phyloP scores from a whole-genome alignment of 2,888 invertebrate genomes.

The Phymatocera aterrima region DNA sequence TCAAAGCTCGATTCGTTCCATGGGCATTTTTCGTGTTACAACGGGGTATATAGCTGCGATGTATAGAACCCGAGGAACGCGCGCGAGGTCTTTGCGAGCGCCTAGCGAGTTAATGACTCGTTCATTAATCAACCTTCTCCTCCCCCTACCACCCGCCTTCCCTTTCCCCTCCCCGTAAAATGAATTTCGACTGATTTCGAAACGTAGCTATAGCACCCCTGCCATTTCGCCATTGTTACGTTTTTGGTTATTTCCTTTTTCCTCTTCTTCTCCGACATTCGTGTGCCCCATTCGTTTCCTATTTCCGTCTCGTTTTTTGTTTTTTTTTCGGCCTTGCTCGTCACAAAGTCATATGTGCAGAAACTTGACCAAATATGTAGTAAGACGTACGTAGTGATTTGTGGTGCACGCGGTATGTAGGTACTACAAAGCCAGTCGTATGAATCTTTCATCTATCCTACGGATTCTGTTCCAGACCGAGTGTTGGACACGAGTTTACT shows the following conservation, averaged over 20 bases:
- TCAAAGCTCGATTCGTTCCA: conserved; percentile 41
- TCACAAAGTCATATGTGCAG: no score
- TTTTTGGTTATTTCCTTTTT: background rate
- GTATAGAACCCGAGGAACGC: background rate
- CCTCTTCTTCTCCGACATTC: background rate
- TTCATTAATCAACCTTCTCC: conserved; percentile 38
- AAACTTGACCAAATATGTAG: no score
- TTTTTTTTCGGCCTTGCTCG: no score
- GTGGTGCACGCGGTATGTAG: background rate
- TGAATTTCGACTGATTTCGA: conserved; percentile 35
- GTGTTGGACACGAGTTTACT: background rate
- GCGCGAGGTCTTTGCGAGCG: background rate
- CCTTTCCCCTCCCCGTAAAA: background rate
- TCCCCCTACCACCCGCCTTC: no score
- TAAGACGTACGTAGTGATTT: no score
- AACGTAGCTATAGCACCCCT: background rate
- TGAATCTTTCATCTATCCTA: conserved; percentile 15
- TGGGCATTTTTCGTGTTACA: conserved; percentile 19
- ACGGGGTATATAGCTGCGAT: no score
- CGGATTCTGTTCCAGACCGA: background rate
- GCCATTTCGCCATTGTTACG: background rate
- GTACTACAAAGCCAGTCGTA: background rate
- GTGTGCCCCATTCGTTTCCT: background rate
- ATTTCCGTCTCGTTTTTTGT: no score
- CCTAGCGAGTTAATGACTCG: conserved; percentile 38